These are phyloP conservation scores for Chroicocephalus ridibundus DNA, from an alignment of 2,113 vertebrate genomes.

Conservation along the genomic window DNA sequence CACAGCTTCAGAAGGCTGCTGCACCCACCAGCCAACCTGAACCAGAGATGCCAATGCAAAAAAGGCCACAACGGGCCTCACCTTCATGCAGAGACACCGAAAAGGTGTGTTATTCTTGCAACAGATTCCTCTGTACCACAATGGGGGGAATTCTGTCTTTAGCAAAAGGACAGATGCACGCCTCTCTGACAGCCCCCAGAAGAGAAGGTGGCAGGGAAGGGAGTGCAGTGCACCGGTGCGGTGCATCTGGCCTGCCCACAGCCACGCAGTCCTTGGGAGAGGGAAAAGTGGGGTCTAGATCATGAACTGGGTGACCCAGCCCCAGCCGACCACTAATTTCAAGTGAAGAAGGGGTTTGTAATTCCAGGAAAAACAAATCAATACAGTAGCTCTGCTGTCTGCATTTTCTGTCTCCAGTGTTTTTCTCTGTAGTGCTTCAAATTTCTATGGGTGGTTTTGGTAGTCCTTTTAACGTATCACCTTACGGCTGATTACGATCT, in stretches of 20 bases:
- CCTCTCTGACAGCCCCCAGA: not conserved
- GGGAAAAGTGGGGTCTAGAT: not conserved
- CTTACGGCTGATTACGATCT: not conserved
- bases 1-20: not conserved
- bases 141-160: not conserved
- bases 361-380: slow-evolving; percentile 19
- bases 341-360: not conserved
- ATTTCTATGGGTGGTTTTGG: not conserved
- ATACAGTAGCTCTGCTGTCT: not conserved
- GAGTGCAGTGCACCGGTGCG: not conserved
- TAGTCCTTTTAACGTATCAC: slow-evolving; percentile 10
- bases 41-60: not conserved
- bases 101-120: not conserved
- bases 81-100: not conserved
- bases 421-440: not conserved
- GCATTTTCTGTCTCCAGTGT: not conserved
- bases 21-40: not conserved
- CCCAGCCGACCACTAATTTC: not conserved
- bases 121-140: not conserved
- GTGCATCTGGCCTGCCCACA: not conserved
- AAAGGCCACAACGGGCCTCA: not conserved
- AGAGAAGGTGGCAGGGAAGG: not conserved
- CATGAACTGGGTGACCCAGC: not conserved
- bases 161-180: not conserved
- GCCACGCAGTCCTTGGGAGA: not conserved